Percentiles rank a stretch among this genome's conserved stretches.
These are phyloP conservation scores for Leptinotarsa rubiginosa DNA, from an alignment of 2,888 invertebrate genomes.

Conservation along the genomic window DNA sequence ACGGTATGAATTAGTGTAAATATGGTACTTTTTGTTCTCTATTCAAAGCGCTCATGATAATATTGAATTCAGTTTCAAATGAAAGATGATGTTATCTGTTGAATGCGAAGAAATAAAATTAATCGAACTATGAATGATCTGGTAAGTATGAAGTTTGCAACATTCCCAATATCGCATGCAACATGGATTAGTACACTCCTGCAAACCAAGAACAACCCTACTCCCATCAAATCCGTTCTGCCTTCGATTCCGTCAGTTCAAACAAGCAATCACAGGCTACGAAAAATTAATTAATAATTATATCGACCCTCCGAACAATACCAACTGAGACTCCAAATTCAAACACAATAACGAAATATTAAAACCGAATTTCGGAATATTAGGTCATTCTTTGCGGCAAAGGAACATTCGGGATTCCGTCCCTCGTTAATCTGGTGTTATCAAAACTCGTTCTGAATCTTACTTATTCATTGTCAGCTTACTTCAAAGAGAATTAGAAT, in stretches of 20 bases:
- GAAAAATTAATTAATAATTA: slow-evolving; percentile 55
- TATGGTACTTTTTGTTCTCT: too few relatives aligned
- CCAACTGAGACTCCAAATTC: slow-evolving; percentile 48
- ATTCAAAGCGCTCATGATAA: too few relatives aligned
- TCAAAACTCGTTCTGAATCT: slow-evolving; percentile 61
- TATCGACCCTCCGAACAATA: slow-evolving; percentile 40
- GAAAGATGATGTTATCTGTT: too few relatives aligned
- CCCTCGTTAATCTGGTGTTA: slow-evolving; percentile 50
- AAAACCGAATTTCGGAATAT: slow-evolving; percentile 40
- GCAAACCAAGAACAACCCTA: slow-evolving; percentile 26
- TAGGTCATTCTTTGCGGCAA: slow-evolving; percentile 36
- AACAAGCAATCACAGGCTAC: slow-evolving; percentile 51
- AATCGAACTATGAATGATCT: too few relatives aligned
- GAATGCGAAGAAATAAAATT: too few relatives aligned
- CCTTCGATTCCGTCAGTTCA: slow-evolving; percentile 48
- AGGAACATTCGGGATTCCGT: slow-evolving; percentile 26
- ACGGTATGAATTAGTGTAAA: too few relatives aligned
- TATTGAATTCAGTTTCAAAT: too few relatives aligned
- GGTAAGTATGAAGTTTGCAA: too few relatives aligned
- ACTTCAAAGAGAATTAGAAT: slow-evolving; percentile 60
- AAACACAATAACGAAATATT: slow-evolving; percentile 49
- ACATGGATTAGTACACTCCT: slow-evolving; percentile 24
- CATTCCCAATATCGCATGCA: background rate
- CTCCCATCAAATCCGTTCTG: slow-evolving; percentile 48
- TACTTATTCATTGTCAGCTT: slow-evolving; percentile 62